A percentile compares a stretch with the other conserved stretches of the same genome.
phyloP scores from a whole-genome alignment of 1,140 invertebrate species.

The Goniozus legneri region DNA sequence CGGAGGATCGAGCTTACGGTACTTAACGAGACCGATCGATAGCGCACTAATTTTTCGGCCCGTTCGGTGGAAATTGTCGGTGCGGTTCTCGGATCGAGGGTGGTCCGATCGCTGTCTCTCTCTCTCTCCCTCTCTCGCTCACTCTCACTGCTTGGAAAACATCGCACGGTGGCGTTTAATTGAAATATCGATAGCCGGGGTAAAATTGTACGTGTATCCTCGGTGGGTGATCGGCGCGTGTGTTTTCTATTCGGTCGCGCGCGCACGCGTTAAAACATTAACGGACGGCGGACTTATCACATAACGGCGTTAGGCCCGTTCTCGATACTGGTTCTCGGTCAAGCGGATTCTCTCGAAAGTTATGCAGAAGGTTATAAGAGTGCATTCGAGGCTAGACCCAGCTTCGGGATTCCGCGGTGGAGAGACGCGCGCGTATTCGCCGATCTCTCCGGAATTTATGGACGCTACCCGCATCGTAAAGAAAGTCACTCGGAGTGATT shows the following conservation, averaged over 20 bases:
- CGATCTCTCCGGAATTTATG: slow-evolving; percentile 45
- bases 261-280: slow-evolving; percentile 27
- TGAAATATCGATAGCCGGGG: not conserved
- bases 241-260: not conserved
- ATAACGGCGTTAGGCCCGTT: slow-evolving; percentile 51
- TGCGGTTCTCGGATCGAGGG: too few relatives aligned
- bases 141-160: not conserved
- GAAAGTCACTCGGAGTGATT: slow-evolving; percentile 24
- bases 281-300: slow-evolving; percentile 48
- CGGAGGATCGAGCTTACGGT: too few relatives aligned
- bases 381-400: slow-evolving; percentile 31
- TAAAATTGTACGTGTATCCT: not conserved
- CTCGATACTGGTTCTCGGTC: slow-evolving; percentile 52
- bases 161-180: not conserved
- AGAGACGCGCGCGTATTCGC: slow-evolving; percentile 26
- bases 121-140: too few relatives aligned
- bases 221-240: slow-evolving; percentile 2
- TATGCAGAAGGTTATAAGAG: slow-evolving; percentile 49
- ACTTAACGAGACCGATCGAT: not conserved
- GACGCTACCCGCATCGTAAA: slow-evolving; percentile 18
- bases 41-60: too few relatives aligned
- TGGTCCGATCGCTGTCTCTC: too few relatives aligned
- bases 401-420: slow-evolving; percentile 39
- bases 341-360: slow-evolving; percentile 47
- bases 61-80: too few relatives aligned